Base-by-base conservation (phyloP, 2,113 vertebrate species). In the Sterrhoptilus dennistouni region DNA sequence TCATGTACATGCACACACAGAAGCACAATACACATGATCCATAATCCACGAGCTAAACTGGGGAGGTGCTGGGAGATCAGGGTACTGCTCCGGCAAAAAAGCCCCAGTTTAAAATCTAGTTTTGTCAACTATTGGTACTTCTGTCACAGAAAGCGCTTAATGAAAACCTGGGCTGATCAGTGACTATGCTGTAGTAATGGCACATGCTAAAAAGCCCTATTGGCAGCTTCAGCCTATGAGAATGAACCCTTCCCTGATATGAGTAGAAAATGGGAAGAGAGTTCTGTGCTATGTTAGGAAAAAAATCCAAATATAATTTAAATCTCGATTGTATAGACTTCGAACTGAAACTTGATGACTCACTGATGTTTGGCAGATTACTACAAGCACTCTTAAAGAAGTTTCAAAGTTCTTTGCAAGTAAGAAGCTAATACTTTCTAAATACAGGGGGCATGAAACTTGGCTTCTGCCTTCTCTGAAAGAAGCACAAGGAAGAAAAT, bases 1-100 rank as follows among this genome's bases (percentile, higher is more conserved):
- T 63, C 7, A 6, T 20, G 20, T 79, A 27, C 0, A 0, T 60
- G 38, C 47, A 31, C 7, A 6, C 40, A 54, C 2, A 2, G 29
- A 70, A 54, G 19, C 35, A 45, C 53, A 52, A 31, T 24, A 38
- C 21, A 68, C 27, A 25, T 53, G 49, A 12, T 63, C 28, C 17
- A 15, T 71, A 17, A 27, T 17, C 29, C 19, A 54, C 1, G 2
- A 71, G 19, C 31, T 64, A 36, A 82, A 70, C 29, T 49, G 27
- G 60, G 14, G 42, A 52, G 50, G 23, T 90, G 49, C 57, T 84
- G 66, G 21, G 42, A 79, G 28, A 19, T 56, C 19, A 50, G 22
- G 6, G 10, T 47, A 45, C 47, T 33, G 25, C 33, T 89, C 12
- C 36, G 69, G 23, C 4, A 38, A 79, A 74, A 77, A 6, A 0